Base-by-base conservation (phyloP, 2,888 invertebrate genomes). In the Cyrtodaria siliqua region DNA sequence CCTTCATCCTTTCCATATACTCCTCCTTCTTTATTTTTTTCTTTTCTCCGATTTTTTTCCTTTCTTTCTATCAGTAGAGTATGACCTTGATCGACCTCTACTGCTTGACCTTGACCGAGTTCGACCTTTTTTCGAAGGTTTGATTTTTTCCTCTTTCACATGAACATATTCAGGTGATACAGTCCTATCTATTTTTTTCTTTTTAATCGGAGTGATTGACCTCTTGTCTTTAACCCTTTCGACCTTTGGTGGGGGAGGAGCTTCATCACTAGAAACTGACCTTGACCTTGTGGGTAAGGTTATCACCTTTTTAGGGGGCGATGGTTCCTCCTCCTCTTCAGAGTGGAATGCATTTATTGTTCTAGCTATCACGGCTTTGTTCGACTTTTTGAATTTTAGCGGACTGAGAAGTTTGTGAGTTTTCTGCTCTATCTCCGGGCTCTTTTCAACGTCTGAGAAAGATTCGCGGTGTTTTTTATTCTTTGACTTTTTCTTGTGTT, bases 401-500 rank as follows among this genome's bases (percentile, higher is more conserved):
- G 81, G 81, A 49, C 77, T 81, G 24, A 81, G 38, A 4, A 81
- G 63, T 59, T 81, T 81, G n/a, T 75, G 74, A 9, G 66, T 59
- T 59, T 77, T 81, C 12, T 44, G 52, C 20, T 78, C 75, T 23
- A 57, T 71, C 24, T 78, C 76, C 0, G 68, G 67, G 9, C 52
- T 56, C 56, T 60, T 78, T 6, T 70, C 82, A 24, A 70, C 60
- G 12, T 83, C 80, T 2, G 79, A 77, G 18, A 71, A 18, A 4
- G 71, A 74, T 4, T 84, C 84, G 14, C 72, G 33, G 23, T 70
- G 72, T 52, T 82, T 81, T 50, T 84, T 83, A n/a, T 64, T 71
- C 29, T 79, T 60, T 9, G 71, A 74, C 18, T 68, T 67, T 55
- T 88, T 88, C 66, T 81, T 86, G 70, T 86, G 87, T 69, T 86